A percentile compares a stretch with the other conserved stretches of the same genome.
Conservation (phyloP, 1,140 invertebrate genomes). For the Phortica variegata region DNA sequence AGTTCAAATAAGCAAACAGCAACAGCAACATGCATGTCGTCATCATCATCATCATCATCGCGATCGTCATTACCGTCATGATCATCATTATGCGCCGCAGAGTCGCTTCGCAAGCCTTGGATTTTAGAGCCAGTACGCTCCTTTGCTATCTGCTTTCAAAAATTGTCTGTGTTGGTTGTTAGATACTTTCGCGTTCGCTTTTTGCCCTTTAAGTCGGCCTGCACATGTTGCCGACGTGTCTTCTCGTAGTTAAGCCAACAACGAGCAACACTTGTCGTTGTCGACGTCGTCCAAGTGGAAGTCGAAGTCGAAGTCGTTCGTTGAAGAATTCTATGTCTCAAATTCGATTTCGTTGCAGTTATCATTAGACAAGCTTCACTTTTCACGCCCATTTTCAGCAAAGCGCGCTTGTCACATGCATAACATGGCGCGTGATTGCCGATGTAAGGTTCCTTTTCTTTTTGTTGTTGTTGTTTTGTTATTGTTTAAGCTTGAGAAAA, state of each 20-base stretch:
- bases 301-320: conserved; percentile 10
- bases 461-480: conserved; percentile 12
- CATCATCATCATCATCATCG: too few species aligned
- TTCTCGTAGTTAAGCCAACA: too few species aligned
- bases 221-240: too few species aligned
- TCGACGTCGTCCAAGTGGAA: conserved; percentile 2
- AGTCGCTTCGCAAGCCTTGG: too few species aligned
- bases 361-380: conserved; percentile 51
- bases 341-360: conserved; percentile 48
- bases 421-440: conserved; percentile 23
- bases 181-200: too few species aligned
- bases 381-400: conserved; percentile 40
- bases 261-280: background rate
- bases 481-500: conserved; percentile 33
- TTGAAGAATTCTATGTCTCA: conserved; percentile 35
- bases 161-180: too few species aligned
- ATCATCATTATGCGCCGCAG: too few species aligned
- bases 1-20: conserved; percentile 46
- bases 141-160: too few species aligned
- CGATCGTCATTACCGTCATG: too few species aligned
- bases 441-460: background rate
- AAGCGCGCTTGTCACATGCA: conserved; percentile 23
- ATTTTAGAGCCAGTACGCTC: too few species aligned
- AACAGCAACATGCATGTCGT: too few species aligned
- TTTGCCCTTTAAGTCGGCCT: too few species aligned